A percentile compares a stretch with the other conserved stretches of the same genome.
These are phyloP conservation scores for Sesia bembeciformis DNA, from an alignment of 2,888 invertebrate species.

Conservation along the genomic window DNA sequence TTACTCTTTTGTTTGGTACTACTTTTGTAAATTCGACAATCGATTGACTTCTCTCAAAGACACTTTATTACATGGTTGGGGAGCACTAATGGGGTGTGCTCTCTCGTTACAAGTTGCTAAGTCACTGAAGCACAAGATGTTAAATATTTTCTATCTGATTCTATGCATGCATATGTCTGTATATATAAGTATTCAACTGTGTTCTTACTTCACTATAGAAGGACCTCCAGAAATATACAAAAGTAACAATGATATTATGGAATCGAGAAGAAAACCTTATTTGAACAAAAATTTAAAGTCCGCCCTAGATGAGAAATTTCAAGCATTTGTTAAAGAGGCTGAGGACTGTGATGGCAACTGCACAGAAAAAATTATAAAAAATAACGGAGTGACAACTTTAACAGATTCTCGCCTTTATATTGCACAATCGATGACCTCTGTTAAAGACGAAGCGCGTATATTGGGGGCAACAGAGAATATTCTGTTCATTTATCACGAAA, in stretches of 20 bases:
- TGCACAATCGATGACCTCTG: constrained; percentile 34
- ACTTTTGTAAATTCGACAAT: constrained; percentile 29
- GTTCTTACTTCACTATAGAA: constrained; percentile 44
- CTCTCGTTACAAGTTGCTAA: constrained; percentile 28
- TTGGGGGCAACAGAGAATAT: constrained; percentile 32
- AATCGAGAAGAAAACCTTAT: constrained; percentile 31
- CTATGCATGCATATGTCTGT: constrained; percentile 40
- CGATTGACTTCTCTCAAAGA: constrained; percentile 19
- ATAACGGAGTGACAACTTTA: constrained; percentile 37
- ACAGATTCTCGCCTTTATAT: constrained; percentile 29
- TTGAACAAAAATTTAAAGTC: constrained; percentile 16
- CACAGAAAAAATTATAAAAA: constrained; percentile 14
- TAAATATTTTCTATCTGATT: constrained; percentile 38
- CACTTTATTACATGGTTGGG: constrained; percentile 39
- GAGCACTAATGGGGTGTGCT: constrained; percentile 36
- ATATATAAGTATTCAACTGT: constrained; percentile 44
- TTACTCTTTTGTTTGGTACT: constrained; percentile 32
- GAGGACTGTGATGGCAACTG: constrained; percentile 32
- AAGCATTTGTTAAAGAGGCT: constrained; percentile 28
- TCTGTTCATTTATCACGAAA: constrained; percentile 43
- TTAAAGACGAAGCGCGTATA: constrained; percentile 41
- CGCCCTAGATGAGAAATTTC: constrained; percentile 28
- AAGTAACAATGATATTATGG: constrained; percentile 33
- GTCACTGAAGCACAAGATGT: constrained; percentile 38
- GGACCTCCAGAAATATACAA: constrained; percentile 32